Evolutionary conservation across 1,140 invertebrate genomes (phyloP), one percentile per base, ranked within the genome.

Genomic region (Platyscapa corneri): DNA sequence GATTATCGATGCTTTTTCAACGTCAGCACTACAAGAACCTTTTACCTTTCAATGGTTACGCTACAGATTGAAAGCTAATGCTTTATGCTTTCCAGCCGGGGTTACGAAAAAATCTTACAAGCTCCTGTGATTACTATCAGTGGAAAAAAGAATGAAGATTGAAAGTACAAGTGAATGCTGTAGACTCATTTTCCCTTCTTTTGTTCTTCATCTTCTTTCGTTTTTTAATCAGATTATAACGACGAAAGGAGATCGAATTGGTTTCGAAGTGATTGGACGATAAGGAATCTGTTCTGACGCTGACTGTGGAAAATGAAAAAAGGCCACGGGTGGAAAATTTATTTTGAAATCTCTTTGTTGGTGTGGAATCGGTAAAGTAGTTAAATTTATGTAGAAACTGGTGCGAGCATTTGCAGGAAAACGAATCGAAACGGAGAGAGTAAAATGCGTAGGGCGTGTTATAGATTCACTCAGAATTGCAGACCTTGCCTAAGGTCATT

Each of bases 51-150:
- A 12, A 42, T 75, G 20, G 46, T 49, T 39, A 20, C 37, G 20
- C 23, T 37, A 23, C 5, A 42, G 39, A 42, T 74, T 42, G 42
- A 42, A 23, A 65, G n/a, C 14, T 30, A 30, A 42, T 34, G 32
- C 67, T 70, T 27, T n/a, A n/a, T n/a, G n/a, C n/a, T n/a, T n/a
- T n/a, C 37, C 67, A 23, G 23, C 1, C 67, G 12, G 60, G n/a
- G 3, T 30, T 70, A 20, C 67, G 34, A 74, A 74, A 42, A n/a
- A 74, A 74, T 74, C 3, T n/a, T 42, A 74, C 70, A 74, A 74
- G 37, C 27, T 27, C 39, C 27, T 42, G 8, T 42, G 70, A 74
- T 74, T 74, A 74, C 42, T 74, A 74, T 74, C 37, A 12, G 27
- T 30, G 20, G 7, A n/a, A 7, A 30, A 23, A 10, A 37, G 23